phyloP scores from a whole-genome alignment of 2,888 invertebrate species.

The Anorthoa munda region DNA sequence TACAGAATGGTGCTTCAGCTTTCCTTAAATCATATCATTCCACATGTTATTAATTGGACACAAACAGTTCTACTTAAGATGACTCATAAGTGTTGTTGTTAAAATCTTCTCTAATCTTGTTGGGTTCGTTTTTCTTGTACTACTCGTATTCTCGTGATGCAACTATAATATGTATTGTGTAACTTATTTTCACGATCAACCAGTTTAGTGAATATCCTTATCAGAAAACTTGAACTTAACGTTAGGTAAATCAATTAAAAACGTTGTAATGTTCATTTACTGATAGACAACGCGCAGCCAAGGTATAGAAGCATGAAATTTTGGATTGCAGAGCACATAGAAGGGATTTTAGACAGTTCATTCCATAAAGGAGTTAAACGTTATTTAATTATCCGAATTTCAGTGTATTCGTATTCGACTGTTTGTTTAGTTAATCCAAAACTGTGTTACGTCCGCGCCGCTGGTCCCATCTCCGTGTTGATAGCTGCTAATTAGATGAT shows the following conservation, averaged over 20 bases:
- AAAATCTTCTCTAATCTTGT: neutral
- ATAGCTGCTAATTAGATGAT: slow-evolving; percentile 14
- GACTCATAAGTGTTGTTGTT: slow-evolving; percentile 16
- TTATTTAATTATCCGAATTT: neutral
- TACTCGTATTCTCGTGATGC: neutral
- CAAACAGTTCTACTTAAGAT: neutral
- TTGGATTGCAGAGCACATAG: too few species aligned
- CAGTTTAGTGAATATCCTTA: neutral
- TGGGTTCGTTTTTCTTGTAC: neutral
- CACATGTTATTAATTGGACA: neutral
- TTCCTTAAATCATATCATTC: neutral
- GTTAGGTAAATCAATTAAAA: too few species aligned
- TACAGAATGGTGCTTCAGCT: too few species aligned
- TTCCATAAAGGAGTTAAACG: too few species aligned
- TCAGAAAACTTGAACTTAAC: neutral
- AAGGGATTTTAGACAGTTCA: too few species aligned
- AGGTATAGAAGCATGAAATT: too few species aligned
- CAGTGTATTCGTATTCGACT: slow-evolving; percentile 4
- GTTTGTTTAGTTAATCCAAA: slow-evolving; percentile 16
- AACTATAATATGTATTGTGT: neutral
- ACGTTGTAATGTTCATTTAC: too few species aligned
- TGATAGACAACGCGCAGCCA: too few species aligned
- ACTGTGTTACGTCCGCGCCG: neutral
- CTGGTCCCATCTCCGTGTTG: neutral
- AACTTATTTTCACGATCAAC: neutral